phyloP scores from a whole-genome alignment of 64 coral and sea anemone species.

The Montipora foliosa region DNA sequence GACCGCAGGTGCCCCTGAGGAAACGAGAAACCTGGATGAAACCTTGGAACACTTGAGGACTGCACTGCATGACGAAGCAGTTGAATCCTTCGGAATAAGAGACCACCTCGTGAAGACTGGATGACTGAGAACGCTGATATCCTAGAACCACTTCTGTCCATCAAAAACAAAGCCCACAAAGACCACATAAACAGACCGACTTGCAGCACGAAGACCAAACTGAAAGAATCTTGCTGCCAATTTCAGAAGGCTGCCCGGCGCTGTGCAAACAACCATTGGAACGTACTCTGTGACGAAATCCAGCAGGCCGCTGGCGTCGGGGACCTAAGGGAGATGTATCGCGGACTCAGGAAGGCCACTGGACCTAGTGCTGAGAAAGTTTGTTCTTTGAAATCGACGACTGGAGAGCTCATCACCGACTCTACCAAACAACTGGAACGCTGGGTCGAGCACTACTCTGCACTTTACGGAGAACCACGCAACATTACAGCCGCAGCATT shows the following conservation, averaged over 20 bases:
- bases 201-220: not conserved
- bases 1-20: not conserved
- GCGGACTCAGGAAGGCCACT: not conserved
- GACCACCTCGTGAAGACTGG: constrained; percentile 9
- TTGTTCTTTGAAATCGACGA: not conserved
- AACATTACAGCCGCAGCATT: too few species aligned
- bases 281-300: not conserved
- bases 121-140: constrained; percentile 21
- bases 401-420: not conserved
- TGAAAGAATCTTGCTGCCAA: not conserved
- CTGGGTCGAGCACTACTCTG: constrained; percentile 14
- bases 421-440: constrained; percentile 13
- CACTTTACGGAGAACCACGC: not conserved
- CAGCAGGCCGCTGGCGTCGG: not conserved
- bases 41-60: constrained; percentile 3
- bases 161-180: constrained; percentile 4
- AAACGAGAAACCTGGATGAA: not conserved
- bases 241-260: not conserved
- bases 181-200: not conserved
- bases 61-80: constrained; percentile 23
- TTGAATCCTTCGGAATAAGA: constrained; percentile 27
- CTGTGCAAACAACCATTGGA: constrained; percentile 36
- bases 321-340: constrained; percentile 7
- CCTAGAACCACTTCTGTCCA: constrained; percentile 20
- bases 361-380: not conserved